These are phyloP conservation scores for Ptilodon capucinus DNA, from an alignment of 2,888 invertebrate genomes.

Conservation along the genomic window DNA sequence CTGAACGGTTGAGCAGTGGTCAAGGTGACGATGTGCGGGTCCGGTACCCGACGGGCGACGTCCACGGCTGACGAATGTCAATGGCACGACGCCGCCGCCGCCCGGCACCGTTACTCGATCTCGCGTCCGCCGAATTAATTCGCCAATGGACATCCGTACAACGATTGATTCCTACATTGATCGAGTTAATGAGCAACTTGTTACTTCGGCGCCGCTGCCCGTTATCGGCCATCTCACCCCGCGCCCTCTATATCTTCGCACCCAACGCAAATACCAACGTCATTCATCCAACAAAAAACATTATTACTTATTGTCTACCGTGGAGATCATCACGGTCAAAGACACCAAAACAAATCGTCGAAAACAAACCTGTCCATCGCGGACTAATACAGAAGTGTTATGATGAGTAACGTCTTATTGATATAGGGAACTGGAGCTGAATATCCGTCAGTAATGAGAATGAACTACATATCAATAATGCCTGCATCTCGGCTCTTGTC, in stretches of 20 bases:
- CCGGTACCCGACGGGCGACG: conserved; percentile 45
- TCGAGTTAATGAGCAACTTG: conserved; percentile 72
- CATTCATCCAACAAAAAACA: conserved; percentile 47
- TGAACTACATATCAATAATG: conserved; percentile 30
- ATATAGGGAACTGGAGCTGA: conserved; percentile 46
- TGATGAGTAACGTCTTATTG: conserved; percentile 45
- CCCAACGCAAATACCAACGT: conserved; percentile 14
- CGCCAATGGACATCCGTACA: conserved; percentile 71
- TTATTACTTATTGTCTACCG: conserved; percentile 56
- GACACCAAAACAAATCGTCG: conserved; percentile 54
- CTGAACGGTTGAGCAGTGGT: conserved; percentile 19
- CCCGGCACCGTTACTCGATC: conserved; percentile 78
- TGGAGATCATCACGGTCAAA: conserved; percentile 62
- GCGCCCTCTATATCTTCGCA: conserved; percentile 44
- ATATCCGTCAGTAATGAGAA: conserved; percentile 49
- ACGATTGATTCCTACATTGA: conserved; percentile 70
- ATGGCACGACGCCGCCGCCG: too few species aligned
- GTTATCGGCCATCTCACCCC: conserved; percentile 67
- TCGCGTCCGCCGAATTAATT: conserved; percentile 79
- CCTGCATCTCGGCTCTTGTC: conserved; percentile 39
- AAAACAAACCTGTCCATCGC: conserved; percentile 26
- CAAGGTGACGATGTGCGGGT: conserved; percentile 32
- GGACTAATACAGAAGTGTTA: conserved; percentile 38
- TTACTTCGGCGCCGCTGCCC: conserved; percentile 56
- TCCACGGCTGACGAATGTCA: conserved; percentile 76